phyloP scores from a whole-genome alignment of 2,888 invertebrate genomes.

The Lithophane semibrunnea region DNA sequence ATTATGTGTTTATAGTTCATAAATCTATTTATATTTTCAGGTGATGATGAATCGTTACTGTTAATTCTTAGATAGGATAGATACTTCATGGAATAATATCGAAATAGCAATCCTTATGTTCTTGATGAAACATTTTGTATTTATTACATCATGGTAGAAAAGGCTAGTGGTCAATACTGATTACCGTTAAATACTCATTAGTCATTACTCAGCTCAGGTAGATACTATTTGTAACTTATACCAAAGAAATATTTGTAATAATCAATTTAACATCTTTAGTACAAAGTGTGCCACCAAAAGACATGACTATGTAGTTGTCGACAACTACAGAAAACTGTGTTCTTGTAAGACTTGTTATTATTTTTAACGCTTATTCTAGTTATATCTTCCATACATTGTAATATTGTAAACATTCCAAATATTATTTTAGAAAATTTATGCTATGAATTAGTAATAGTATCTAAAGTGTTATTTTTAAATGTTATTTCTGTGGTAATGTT shows the following conservation, averaged over 20 bases:
- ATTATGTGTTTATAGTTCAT: constrained; percentile 17
- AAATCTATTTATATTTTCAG: constrained; percentile 35
- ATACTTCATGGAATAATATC: constrained; percentile 34
- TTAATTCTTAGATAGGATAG: constrained; percentile 49
- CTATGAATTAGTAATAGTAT: constrained; percentile 36
- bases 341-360: constrained; percentile 56
- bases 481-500: constrained; percentile 58
- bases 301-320: constrained; percentile 27
- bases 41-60: constrained; percentile 19
- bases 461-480: constrained; percentile 50
- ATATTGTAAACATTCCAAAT: constrained; percentile 62
- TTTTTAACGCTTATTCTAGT: constrained; percentile 54
- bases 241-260: constrained; percentile 60
- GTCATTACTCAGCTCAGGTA: constrained; percentile 49
- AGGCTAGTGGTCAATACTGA: constrained; percentile 56
- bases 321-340: constrained; percentile 49
- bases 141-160: constrained; percentile 50
- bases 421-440: constrained; percentile 47
- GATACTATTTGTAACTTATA: constrained; percentile 51
- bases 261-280: constrained; percentile 46
- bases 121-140: constrained; percentile 10
- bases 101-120: constrained; percentile 29
- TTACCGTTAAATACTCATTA: constrained; percentile 51
- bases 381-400: constrained; percentile 39
- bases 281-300: constrained; percentile 56